Conservation (phyloP, 2,888 invertebrate species). For the Meteorus colon region DNA sequence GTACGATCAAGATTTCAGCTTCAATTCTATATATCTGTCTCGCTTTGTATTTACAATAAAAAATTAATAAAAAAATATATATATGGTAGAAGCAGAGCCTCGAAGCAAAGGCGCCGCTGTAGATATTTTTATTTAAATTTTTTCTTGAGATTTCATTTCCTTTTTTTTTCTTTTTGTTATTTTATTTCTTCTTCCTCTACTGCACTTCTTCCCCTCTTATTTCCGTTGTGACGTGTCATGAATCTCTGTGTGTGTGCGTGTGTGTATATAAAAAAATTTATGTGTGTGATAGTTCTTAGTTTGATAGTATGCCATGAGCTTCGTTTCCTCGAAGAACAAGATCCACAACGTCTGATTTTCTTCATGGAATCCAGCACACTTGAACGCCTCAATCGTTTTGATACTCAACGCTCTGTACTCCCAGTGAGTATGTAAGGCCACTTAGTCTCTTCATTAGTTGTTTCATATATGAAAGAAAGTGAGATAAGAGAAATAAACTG, state of each 20-base stretch:
- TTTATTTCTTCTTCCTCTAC: neutral
- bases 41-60: neutral
- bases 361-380: slow-evolving; percentile 48
- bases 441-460: slow-evolving; percentile 42
- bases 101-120: slow-evolving; percentile 24
- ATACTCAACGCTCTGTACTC: slow-evolving; percentile 23
- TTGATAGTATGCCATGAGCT: slow-evolving; percentile 12
- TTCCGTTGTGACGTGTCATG: neutral
- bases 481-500: too few relatives aligned
- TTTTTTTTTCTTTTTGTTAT: neutral
- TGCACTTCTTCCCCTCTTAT: neutral
- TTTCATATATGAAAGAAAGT: too few relatives aligned
- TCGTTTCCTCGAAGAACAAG: slow-evolving; percentile 51
- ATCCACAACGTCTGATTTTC: slow-evolving; percentile 51
- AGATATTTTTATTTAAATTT: neutral
- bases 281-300: neutral
- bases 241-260: neutral
- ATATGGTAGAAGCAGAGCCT: neutral
- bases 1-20: slow-evolving; percentile 32
- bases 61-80: neutral
- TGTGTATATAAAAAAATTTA: neutral
- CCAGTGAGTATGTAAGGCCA: neutral
- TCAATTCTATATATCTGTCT: neutral
- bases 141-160: neutral
- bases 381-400: slow-evolving; percentile 39